Evolutionary conservation across 2,113 vertebrate genomes (phyloP).

Genomic region (Herpailurus yagouaroundi): DNA sequence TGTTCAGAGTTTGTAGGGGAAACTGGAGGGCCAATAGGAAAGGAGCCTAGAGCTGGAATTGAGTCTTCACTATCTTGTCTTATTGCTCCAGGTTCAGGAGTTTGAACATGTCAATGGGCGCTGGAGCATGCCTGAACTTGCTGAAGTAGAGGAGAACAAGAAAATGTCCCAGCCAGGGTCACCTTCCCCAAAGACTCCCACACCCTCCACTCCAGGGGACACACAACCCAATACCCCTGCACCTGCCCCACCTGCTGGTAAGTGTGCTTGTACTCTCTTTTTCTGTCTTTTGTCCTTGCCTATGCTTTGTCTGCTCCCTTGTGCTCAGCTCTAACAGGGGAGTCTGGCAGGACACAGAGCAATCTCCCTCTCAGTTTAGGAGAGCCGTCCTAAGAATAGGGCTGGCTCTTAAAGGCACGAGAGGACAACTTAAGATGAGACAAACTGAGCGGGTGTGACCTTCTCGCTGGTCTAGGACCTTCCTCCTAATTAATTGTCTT

Average conservation of each 20-base stretch:
- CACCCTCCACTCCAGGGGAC: conserved; percentile 94
- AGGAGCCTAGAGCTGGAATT: neutral
- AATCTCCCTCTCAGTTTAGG: conserved; percentile 86
- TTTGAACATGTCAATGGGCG: conserved; percentile 99
- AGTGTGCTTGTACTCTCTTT: conserved; percentile 8
- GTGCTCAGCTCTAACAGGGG: conserved; percentile 77
- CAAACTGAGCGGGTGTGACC: neutral
- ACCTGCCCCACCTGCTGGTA: conserved; percentile 87
- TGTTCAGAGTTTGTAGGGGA: neutral
- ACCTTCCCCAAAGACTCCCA: conserved; percentile 90
- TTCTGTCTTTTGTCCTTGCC: conserved; percentile 70
- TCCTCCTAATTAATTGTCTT: conserved; percentile 42
- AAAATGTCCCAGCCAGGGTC: conserved; percentile 93
- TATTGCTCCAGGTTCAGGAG: conserved; percentile 92
- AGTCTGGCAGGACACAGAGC: conserved; percentile 84
- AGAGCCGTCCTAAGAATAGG: conserved; percentile 84
- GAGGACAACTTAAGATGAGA: conserved; percentile 84
- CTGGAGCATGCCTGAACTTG: conserved; percentile 99
- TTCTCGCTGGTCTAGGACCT: neutral
- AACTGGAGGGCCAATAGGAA: neutral
- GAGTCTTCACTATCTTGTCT: neutral
- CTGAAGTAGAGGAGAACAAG: conserved; percentile 97
- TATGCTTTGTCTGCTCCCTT: conserved; percentile 64
- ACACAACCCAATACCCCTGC: conserved; percentile 97
- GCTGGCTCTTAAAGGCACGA: conserved; percentile 89